Evolutionary conservation across 2,113 vertebrate species (phyloP).

Genomic region (Pitta sordida): DNA sequence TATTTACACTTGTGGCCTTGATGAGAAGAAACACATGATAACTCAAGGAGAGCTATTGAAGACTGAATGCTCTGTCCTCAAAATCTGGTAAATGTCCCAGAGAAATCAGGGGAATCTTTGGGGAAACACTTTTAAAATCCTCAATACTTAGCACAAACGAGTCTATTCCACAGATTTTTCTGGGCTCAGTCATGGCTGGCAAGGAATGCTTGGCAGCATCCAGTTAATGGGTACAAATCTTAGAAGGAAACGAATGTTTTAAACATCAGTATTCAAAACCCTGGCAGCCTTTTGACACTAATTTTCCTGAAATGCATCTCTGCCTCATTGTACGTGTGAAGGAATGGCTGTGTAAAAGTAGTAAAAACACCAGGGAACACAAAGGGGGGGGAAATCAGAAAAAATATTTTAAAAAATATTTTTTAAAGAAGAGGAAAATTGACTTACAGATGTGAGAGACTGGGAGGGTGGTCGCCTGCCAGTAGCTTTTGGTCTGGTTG

Average conservation of each 20-base stretch:
- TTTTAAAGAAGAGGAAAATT: slow-evolving; percentile 11
- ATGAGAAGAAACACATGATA: neutral
- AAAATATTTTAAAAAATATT: neutral
- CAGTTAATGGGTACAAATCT: neutral
- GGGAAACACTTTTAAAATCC: neutral
- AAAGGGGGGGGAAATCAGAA: neutral
- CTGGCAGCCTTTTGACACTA: neutral
- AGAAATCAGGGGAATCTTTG: neutral
- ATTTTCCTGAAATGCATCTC: neutral
- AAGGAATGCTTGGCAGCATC: neutral
- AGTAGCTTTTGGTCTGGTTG: slow-evolving; percentile 87
- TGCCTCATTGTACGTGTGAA: neutral
- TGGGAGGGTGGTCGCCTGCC: slow-evolving; percentile 95
- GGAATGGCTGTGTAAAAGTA: neutral
- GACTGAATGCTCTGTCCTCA: neutral
- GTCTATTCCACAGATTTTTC: neutral
- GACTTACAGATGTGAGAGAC: slow-evolving; percentile 90
- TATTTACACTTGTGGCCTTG: neutral
- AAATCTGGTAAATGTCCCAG: neutral
- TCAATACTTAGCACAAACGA: neutral
- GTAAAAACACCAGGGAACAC: neutral
- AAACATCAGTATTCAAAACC: neutral
- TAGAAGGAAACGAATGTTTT: neutral
- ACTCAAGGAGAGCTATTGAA: neutral
- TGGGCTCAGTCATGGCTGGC: neutral